Base-by-base conservation (phyloP, 2,113 vertebrate species). In the Dendropsophus ebraccatus region DNA sequence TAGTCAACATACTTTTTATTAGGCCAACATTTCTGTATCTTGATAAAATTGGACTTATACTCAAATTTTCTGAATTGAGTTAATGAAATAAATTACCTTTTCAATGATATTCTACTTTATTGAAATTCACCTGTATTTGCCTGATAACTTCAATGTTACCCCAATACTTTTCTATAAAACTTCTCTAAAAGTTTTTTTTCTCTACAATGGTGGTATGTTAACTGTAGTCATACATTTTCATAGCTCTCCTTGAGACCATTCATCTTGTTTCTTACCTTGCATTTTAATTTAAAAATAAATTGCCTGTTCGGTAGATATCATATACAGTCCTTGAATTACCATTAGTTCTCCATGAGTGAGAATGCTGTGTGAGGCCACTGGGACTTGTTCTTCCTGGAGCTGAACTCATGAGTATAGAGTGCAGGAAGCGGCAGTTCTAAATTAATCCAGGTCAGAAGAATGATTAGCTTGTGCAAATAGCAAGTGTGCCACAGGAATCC, bases 251-350 rank as follows among this genome's bases (percentile, higher is more conserved):
- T 67, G 41, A 82, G 9, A 50, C 16, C 45, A n/a, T 69, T 50
- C 19, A 69, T 70, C 58, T 50, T 62, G 30, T 54, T 73, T 56
- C 23, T 47, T 37, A 83, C 76, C 19, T 79, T 79, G 50, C 50
- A 83, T 83, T 82, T 82, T 52, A 82, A 54, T 52, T 25, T 25
- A 41, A 74, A 73, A 83, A 83, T 83, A 83, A 72, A 83, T 83
- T 41, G 49, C 69, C 69, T 83, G 32, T 37, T 37, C 69, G 54
- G 67, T 35, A 74, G 65, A n/a, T 83, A 83, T 83, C 45, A 62
- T 82, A 70, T 52, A 54, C 69, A 58, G 81, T 73, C 67, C 35
- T 41, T 54, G 67, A 73, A 74, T 83, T 83, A 72, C 23, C 67
- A 83, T 83, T 83, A 83, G 81, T 83, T 83, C 81, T 58, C 35